These are phyloP conservation scores for Psophia crepitans DNA, from an alignment of 2,113 vertebrate species.

Conservation along the genomic window DNA sequence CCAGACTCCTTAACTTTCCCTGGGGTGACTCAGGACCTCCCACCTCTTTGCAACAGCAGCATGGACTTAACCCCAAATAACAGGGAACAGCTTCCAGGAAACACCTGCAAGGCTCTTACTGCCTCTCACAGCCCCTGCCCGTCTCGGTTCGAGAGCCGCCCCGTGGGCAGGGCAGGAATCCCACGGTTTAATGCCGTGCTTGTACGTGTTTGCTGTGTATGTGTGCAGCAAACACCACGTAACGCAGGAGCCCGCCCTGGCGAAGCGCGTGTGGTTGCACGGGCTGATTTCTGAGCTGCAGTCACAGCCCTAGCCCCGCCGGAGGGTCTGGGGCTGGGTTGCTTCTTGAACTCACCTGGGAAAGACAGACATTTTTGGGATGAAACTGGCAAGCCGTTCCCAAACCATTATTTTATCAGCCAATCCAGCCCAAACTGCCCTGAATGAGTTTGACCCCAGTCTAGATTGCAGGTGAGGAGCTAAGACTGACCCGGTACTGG, in stretches of 20 bases:
- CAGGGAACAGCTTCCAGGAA: background rate
- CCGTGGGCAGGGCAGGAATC: background rate
- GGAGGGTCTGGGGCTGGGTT: too few species aligned
- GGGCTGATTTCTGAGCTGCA: background rate
- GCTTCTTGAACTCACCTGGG: background rate
- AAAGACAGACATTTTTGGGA: background rate
- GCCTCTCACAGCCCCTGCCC: background rate
- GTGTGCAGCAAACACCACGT: background rate
- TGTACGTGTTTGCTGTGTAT: accelerated
- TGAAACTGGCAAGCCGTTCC: background rate
- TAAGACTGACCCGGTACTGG: background rate
- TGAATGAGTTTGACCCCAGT: background rate
- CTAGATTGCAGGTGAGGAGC: background rate
- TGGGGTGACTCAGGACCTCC: background rate
- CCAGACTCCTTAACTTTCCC: background rate
- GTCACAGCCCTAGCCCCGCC: accelerated
- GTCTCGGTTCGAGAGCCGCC: accelerated
- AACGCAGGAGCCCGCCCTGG: accelerated
- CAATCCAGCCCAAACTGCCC: background rate
- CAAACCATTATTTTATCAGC: background rate
- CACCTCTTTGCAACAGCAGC: background rate
- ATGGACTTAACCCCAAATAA: background rate
- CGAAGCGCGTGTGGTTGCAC: accelerated
- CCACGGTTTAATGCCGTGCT: accelerated
- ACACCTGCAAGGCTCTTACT: background rate